phyloP scores from a whole-genome alignment of 1,140 invertebrate genomes.

The Drosophila sechellia region DNA sequence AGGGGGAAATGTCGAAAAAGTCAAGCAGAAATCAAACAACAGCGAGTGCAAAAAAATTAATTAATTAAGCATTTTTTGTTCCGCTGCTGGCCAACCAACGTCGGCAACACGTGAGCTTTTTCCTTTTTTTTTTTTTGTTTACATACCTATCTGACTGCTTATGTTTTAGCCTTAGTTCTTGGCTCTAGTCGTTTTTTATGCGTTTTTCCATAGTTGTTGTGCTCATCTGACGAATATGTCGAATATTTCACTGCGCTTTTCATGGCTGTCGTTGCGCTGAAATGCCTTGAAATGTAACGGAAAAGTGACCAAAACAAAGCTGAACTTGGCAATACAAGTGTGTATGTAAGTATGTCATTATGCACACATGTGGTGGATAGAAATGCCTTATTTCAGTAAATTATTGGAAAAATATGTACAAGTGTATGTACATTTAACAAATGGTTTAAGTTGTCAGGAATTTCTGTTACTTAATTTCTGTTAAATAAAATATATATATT shows the following conservation, averaged over 20 bases:
- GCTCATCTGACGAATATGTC: constrained; percentile 46
- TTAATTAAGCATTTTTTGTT: constrained; percentile 68
- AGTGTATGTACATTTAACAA: background rate
- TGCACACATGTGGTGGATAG: no score
- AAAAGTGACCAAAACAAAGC: constrained; percentile 39
- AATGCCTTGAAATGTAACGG: constrained; percentile 51
- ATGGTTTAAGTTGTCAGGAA: background rate
- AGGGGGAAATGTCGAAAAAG: constrained; percentile 17
- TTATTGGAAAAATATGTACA: background rate
- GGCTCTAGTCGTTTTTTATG: constrained; percentile 7
- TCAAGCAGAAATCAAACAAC: constrained; percentile 36
- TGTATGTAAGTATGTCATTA: background rate
- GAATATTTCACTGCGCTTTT: constrained; percentile 50
- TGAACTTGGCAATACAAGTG: background rate
- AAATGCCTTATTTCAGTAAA: no score
- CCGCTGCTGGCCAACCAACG: constrained; percentile 25
- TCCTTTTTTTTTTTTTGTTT: no score
- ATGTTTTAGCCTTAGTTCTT: constrained; percentile 41
- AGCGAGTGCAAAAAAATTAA: constrained; percentile 53
- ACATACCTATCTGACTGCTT: constrained; percentile 16
- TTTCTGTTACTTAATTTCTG: background rate
- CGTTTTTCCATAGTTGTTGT: constrained; percentile 30
- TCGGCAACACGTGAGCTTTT: constrained; percentile 40
- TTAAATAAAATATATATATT: no score
- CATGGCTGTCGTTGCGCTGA: constrained; percentile 33